Evolutionary conservation across 2,888 invertebrate species (phyloP), one percentile per base, ranked within the genome.

Genomic region (Unio delphinus): DNA sequence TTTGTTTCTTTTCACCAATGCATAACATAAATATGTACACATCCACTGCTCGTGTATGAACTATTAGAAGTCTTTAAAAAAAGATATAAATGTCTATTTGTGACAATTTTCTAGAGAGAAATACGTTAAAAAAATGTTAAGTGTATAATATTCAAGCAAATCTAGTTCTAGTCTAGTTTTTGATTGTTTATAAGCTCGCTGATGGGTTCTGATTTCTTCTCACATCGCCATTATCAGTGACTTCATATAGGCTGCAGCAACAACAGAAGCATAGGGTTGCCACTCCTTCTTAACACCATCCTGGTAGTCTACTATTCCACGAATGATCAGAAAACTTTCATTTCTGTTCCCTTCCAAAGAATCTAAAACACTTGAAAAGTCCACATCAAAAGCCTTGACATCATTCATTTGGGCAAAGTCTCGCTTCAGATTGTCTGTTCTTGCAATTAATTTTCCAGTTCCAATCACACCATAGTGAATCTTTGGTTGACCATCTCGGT

Each of bases 241-340:
- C 90, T 97, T 97, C 92, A 96, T 95, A 66, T 97, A 96, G 65
- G 96, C 94, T 4, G 98, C 98, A 8, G 98, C 98, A 1, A 95
- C 95, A 61, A 98, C 90, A 0, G 98, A 94, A 0, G 98, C 95
- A 90, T 95, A 97, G 1, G 97, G 95, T 90, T 98, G 98, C 99
- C 99, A 99, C 86, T 97, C 96, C 85, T 96, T 95, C 73, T 95
- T 94, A 1, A 95, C 95, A 57, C 99, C 99, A 88, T 99, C 98
- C 89, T 95, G 88, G 90, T 99, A 99, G 90, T 98, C 98, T 1
- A 97, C 94, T 83, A 98, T 95, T 68, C 99, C 98, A 90, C 92
- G 80, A 74, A 93, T 91, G 67, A 92, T 86, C 20, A 92, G 85
- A 86, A 91, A 92, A 91, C 96, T 97, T 61, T 87, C 86, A 69